Evolutionary conservation across 2,797 vertebrate species (phyloP).

Genomic region (Acanthis flammea): DNA sequence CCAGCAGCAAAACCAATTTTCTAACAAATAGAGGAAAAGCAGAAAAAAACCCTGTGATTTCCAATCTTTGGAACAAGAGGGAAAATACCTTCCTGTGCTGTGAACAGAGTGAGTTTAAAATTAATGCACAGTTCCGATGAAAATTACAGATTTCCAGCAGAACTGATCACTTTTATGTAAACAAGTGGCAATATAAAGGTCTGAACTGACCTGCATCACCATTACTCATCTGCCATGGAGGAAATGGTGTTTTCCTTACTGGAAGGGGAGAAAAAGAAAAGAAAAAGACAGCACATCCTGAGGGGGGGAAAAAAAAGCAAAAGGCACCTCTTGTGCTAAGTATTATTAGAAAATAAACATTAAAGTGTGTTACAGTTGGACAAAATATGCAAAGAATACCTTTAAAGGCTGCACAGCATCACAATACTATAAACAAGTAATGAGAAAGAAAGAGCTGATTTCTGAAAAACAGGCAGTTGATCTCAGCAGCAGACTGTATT

Average conservation of each 20-base stretch:
- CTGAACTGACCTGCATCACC: slow-evolving; percentile 5
- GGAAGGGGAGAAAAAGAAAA: not conserved
- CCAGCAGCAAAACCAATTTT: not conserved
- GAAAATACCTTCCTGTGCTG: not conserved
- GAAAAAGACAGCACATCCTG: not conserved
- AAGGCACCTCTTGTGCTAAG: not conserved
- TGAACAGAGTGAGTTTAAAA: not conserved
- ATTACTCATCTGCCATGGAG: slow-evolving; percentile 19
- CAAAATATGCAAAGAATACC: not conserved
- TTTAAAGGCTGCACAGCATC: not conserved
- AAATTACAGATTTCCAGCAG: not conserved
- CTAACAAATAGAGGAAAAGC: not conserved
- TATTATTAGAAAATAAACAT: slow-evolving; percentile 8
- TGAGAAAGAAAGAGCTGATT: not conserved
- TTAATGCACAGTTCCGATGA: not conserved
- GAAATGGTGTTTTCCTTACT: slow-evolving; percentile 35
- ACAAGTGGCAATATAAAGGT: not conserved
- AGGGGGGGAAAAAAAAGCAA: not conserved
- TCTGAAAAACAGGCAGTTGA: not conserved
- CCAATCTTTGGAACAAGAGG: not conserved
- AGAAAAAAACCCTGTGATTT: not conserved
- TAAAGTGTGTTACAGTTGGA: not conserved
- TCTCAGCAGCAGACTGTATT: not conserved
- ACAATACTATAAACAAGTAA: not conserved
- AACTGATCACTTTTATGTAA: not conserved